Percentiles rank a stretch among this genome's conserved stretches.
Conservation (phyloP, 2,888 invertebrate genomes). For the Hyles lineata region DNA sequence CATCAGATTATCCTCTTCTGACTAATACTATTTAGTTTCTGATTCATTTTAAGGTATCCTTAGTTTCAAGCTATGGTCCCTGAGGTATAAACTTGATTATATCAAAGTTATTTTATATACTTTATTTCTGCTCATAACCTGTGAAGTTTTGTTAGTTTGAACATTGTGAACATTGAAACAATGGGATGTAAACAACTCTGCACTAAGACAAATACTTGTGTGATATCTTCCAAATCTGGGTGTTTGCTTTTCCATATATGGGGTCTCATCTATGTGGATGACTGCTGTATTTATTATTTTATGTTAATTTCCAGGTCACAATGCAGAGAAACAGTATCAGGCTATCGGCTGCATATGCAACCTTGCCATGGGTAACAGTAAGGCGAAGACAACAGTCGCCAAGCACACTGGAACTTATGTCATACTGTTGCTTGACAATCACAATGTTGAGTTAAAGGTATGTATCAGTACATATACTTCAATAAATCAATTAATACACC, state of each 20-base stretch:
- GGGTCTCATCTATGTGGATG: no score
- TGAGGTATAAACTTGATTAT: no score
- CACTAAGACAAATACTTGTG: neutral
- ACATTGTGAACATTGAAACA: no score
- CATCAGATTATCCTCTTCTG: no score
- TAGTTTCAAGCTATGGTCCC: no score
- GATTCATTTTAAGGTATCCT: no score
- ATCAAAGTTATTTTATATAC: no score
- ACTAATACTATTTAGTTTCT: no score
- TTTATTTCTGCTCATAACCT: no score
- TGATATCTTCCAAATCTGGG: no score
- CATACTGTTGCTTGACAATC: constrained; percentile 59
- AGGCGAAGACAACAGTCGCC: constrained; percentile 68
- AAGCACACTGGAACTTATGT: constrained; percentile 81
- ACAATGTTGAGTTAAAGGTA: constrained; percentile 62
- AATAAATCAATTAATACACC: neutral
- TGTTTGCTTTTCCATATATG: no score
- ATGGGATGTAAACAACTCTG: neutral
- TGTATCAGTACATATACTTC: constrained; percentile 40
- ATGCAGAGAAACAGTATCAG: constrained; percentile 75
- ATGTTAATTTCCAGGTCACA: constrained; percentile 61
- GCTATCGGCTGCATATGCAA: constrained; percentile 85
- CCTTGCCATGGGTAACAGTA: constrained; percentile 77
- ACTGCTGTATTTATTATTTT: neutral
- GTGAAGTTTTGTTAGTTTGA: no score